A percentile compares a stretch with the other conserved stretches of the same genome.
Conservation (phyloP, 1,140 invertebrate species). For the Eriocheir sinensis region DNA sequence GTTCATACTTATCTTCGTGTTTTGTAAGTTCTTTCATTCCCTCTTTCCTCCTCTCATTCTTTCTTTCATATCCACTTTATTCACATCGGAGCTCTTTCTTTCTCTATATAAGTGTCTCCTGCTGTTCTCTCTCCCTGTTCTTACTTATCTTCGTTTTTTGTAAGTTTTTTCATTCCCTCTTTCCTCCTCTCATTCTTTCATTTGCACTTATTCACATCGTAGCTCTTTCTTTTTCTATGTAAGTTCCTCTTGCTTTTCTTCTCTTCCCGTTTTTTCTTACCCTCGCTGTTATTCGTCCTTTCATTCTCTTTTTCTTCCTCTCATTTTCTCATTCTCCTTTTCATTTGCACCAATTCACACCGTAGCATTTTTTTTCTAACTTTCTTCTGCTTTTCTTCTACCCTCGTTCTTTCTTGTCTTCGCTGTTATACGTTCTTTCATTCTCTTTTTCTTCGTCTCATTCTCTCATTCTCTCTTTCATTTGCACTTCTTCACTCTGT, state of each 20-base stretch:
- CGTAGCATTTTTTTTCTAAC: not conserved
- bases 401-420: not conserved
- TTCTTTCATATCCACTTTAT: no score
- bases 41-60: not conserved
- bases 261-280: constrained; percentile 1
- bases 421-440: not conserved
- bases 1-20: no score
- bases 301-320: not conserved
- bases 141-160: no score
- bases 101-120: not conserved
- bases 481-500: not conserved
- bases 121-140: no score
- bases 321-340: not conserved
- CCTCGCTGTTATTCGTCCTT: constrained; percentile 28
- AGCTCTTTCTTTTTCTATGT: not conserved
- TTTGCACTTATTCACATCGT: no score
- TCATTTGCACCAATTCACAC: not conserved
- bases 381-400: not conserved
- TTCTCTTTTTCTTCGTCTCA: not conserved
- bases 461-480: not conserved
- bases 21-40: not conserved
- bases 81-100: not conserved
- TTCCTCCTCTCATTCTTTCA: not conserved
- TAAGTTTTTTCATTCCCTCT: not conserved
- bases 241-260: not conserved